phyloP scores from a whole-genome alignment of 2,797 vertebrate genomes.

The Bufotes viridis region DNA sequence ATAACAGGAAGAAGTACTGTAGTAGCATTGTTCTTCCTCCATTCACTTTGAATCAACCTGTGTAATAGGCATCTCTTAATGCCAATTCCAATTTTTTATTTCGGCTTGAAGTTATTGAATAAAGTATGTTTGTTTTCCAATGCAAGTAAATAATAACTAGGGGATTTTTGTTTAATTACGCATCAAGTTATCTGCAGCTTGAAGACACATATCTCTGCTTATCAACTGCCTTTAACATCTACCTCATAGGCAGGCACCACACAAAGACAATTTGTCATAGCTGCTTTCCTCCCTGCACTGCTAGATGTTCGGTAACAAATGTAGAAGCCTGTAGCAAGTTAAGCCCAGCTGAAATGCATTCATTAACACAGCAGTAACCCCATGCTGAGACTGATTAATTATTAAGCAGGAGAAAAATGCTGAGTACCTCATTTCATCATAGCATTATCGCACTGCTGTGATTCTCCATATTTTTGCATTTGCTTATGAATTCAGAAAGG shows the following conservation, averaged over 20 bases:
- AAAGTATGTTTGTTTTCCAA: conserved; percentile 33
- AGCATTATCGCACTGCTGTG: conserved; percentile 36
- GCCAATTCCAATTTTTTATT: background rate
- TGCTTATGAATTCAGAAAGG: conserved; percentile 44
- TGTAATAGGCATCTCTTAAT: background rate
- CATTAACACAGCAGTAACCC: conserved; percentile 12
- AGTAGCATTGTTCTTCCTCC: too few species aligned
- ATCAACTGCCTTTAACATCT: conserved; percentile 44
- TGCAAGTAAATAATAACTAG: conserved; percentile 32
- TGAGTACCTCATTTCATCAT: conserved; percentile 50
- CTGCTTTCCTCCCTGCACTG: conserved; percentile 50
- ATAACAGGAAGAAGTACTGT: too few species aligned
- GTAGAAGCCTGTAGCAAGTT: conserved; percentile 57
- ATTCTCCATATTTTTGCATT: conserved; percentile 53
- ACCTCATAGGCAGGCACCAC: conserved; percentile 50
- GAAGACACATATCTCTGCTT: background rate
- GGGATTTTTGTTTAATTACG: conserved; percentile 31
- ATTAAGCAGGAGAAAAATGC: conserved; percentile 7
- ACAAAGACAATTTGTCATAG: conserved; percentile 15
- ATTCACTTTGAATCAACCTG: too few species aligned
- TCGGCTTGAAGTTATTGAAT: conserved; percentile 16
- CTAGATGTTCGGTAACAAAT: conserved; percentile 51
- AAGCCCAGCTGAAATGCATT: conserved; percentile 27
- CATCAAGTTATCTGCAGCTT: conserved; percentile 43
- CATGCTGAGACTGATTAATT: conserved; percentile 39